Conservation (phyloP, 2,888 invertebrate species). For the Lamproptera curius region DNA sequence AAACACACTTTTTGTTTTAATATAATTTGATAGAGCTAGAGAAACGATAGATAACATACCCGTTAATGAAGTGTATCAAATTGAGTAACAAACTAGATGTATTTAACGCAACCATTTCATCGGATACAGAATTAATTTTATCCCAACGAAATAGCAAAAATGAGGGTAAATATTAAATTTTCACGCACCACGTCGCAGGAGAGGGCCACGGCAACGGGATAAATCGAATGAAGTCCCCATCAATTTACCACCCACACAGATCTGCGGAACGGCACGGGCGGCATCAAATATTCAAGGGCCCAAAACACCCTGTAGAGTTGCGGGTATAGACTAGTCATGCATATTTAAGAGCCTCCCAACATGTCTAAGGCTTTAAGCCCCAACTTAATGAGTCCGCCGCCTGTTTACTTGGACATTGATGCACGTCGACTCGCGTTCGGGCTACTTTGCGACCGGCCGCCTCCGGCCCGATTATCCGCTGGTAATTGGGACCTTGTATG, state of each 20-base stretch:
- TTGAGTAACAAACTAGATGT: too few relatives aligned
- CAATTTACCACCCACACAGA: slow-evolving; percentile 21
- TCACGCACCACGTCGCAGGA: background rate
- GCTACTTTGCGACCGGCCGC: background rate
- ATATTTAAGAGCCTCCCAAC: slow-evolving; percentile 51
- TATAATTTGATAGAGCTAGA: too few relatives aligned
- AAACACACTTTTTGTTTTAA: too few relatives aligned
- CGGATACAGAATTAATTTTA: too few relatives aligned
- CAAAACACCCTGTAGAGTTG: slow-evolving; percentile 33
- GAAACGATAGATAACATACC: too few relatives aligned
- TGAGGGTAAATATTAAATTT: too few relatives aligned
- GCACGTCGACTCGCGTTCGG: slow-evolving; percentile 8
- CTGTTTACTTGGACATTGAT: slow-evolving; percentile 15
- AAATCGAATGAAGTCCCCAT: slow-evolving; percentile 19
- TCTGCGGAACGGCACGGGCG: slow-evolving; percentile 27
- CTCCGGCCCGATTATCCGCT: background rate
- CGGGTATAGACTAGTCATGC: slow-evolving; percentile 37
- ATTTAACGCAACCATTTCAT: too few relatives aligned
- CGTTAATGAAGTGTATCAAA: too few relatives aligned
- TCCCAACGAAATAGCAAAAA: too few relatives aligned
- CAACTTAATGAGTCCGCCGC: slow-evolving; percentile 46
- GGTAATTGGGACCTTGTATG: too few relatives aligned
- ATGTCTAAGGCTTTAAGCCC: slow-evolving; percentile 55
- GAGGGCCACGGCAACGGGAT: slow-evolving; percentile 12
- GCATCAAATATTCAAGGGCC: slow-evolving; percentile 35